Evolutionary conservation across 2,888 invertebrate genomes (phyloP).

Genomic region (Apodemia hepburni): DNA sequence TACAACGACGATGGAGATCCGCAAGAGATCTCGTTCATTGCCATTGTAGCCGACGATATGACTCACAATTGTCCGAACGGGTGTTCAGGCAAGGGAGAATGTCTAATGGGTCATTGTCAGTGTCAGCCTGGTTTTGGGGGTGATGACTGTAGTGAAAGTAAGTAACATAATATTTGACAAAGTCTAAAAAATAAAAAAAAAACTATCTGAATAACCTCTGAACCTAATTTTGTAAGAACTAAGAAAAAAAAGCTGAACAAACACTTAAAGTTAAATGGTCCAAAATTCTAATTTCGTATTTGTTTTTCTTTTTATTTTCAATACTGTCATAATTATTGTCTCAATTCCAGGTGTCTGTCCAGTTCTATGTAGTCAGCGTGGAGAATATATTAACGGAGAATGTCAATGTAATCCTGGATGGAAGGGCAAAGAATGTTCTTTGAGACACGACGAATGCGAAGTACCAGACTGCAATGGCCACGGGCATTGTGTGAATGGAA

Average conservation of each 20-base stretch:
- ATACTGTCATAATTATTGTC: not conserved
- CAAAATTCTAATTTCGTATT: too few species aligned
- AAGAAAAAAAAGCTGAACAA: too few species aligned
- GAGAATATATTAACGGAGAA: conserved; percentile 97
- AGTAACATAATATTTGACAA: conserved; percentile 51
- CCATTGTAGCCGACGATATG: conserved; percentile 93
- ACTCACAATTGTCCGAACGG: conserved; percentile 97
- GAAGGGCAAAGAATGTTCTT: conserved; percentile 98
- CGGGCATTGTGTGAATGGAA: conserved; percentile 97
- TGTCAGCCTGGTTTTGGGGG: conserved; percentile 98
- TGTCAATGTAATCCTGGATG: conserved; percentile 98
- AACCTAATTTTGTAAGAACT: too few species aligned
- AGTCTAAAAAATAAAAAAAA: too few species aligned
- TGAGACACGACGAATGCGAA: conserved; percentile 97
- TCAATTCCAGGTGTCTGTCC: conserved; percentile 91
- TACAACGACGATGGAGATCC: conserved; percentile 97
- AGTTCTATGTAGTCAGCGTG: conserved; percentile 97
- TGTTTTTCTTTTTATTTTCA: too few species aligned
- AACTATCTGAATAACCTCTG: too few species aligned
- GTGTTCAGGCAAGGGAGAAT: conserved; percentile 98
- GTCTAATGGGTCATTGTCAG: conserved; percentile 95
- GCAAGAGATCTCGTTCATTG: conserved; percentile 92
- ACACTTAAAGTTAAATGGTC: too few species aligned
- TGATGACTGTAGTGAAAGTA: conserved; percentile 97
- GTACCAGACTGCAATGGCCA: conserved; percentile 97